Evolutionary conservation across 2,113 vertebrate genomes (phyloP), one percentile per base, ranked within the genome.

Genomic region (Nestor notabilis): DNA sequence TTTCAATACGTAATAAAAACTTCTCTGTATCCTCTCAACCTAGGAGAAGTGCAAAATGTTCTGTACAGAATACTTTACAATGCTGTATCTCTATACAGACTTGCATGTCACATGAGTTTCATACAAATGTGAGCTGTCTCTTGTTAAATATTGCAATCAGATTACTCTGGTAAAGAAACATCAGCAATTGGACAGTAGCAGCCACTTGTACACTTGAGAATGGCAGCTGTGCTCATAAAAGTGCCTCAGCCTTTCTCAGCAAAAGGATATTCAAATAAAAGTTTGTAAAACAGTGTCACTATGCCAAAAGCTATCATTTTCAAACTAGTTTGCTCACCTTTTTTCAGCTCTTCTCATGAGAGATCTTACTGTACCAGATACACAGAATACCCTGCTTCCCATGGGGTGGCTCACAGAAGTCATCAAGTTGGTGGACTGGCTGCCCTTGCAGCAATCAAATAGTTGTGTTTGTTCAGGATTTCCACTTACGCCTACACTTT

Each of bases 391-490:
- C 88, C 77, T 82, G 83, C 90, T 95, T 97, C 90, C 74, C 91
- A 92, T 2, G 3, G 72, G 17, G 35, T 69, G 63, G 33, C 80
- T 83, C 35, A 20, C 29, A 43, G 76, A 78, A 89, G 83, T 88
- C 69, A 84, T 44, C 17, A 28, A 31, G 70, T 28, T 70, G 63
- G 65, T 87, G 87, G 17, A 94, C 90, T 63, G 64, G 52, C 77
- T 89, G 65, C 75, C 55, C 87, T 80, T 74, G 68, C 80, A 74
- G 82, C 71, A 44, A 33, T 87, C 89, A 91, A 69, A 47, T 65
- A 52, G 39, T 33, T 77, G 18, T 87, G 78, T 94, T 94, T 95
- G 56, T 89, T 92, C 92, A 96, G 95, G 71, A 89, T 90, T 97
- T 97, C 92, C 90, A 65, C 80, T 90, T 75, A 17, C 11, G 88